phyloP scores from a whole-genome alignment of 2,113 vertebrate genomes.

The Talpa occidentalis region DNA sequence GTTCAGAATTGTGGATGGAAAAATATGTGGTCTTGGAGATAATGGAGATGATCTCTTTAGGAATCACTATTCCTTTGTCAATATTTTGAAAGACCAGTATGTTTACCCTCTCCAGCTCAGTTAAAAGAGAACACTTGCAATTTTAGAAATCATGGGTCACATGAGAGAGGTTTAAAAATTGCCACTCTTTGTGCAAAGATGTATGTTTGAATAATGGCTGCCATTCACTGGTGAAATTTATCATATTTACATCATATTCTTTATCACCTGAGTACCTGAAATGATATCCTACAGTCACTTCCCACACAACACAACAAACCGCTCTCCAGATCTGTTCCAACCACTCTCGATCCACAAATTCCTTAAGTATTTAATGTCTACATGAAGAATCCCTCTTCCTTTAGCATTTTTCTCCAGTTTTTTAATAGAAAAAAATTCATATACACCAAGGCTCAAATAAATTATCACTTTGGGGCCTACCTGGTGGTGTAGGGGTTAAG shows the following conservation, averaged over 20 bases:
- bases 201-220: background rate
- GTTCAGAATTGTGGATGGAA: background rate
- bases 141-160: background rate
- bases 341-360: background rate
- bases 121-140: background rate
- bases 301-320: background rate
- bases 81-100: background rate
- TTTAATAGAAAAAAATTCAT: background rate
- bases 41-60: background rate
- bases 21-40: background rate
- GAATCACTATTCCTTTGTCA: background rate
- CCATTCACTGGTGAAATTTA: background rate
- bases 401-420: background rate
- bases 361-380: background rate
- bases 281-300: background rate
- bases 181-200: background rate
- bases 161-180: background rate
- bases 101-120: background rate
- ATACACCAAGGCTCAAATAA: background rate
- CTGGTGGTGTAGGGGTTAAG: no score
- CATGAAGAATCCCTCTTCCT: background rate
- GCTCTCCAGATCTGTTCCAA: background rate
- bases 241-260: background rate
- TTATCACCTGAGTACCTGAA: background rate
- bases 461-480: background rate